These are phyloP conservation scores for Dryadula phaetusa DNA, from an alignment of 2,888 invertebrate genomes.

Conservation along the genomic window DNA sequence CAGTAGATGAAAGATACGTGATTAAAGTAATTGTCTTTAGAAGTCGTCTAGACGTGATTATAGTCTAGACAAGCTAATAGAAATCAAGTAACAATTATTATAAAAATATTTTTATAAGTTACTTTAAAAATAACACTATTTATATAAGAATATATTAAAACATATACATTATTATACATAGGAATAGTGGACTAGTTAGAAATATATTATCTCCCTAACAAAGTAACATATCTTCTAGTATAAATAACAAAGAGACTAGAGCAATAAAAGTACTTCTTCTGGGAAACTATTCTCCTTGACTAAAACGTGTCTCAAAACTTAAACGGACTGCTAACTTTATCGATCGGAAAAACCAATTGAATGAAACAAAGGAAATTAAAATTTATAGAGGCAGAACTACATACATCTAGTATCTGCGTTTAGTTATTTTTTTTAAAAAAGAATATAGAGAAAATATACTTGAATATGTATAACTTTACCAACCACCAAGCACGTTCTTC, in stretches of 20 bases:
- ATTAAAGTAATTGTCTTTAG: not conserved
- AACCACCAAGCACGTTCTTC: too few relatives aligned
- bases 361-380: constrained; percentile 43
- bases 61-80: constrained; percentile 4
- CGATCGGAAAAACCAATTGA: constrained; percentile 31
- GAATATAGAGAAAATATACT: not conserved
- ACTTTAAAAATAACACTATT: not conserved
- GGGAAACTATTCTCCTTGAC: constrained; percentile 47
- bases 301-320: constrained; percentile 51
- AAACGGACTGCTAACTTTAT: constrained; percentile 37
- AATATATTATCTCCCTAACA: not conserved
- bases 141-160: not conserved
- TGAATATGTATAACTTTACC: too few relatives aligned
- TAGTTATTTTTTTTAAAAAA: constrained; percentile 6
- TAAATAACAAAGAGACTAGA: constrained; percentile 23
- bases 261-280: constrained; percentile 40
- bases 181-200: not conserved
- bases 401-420: not conserved
- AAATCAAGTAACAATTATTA: not conserved
- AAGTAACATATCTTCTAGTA: not conserved
- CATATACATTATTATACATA: not conserved
- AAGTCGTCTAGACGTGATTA: constrained; percentile 12
- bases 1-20: not conserved
- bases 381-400: constrained; percentile 35
- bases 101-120: not conserved